Evolutionary conservation across 2,113 vertebrate species (phyloP).

Genomic region (Lasiurus borealis): DNA sequence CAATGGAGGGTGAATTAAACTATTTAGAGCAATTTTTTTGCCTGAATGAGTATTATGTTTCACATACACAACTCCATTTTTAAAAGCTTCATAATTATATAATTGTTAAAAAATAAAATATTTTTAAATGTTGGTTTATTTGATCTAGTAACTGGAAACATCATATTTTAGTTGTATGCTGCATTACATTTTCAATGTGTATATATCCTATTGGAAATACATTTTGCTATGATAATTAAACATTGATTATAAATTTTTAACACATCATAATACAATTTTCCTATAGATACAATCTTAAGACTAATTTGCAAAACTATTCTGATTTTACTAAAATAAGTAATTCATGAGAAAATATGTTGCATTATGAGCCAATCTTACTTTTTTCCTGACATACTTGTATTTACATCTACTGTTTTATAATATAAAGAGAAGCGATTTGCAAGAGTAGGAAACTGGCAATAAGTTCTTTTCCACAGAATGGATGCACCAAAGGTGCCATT

Average conservation of each 20-base stretch:
- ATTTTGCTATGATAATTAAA: background rate
- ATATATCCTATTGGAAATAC: background rate
- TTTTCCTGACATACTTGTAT: conserved; percentile 30
- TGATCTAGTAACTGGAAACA: background rate
- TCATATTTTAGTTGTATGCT: background rate
- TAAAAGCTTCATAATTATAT: conserved; percentile 2
- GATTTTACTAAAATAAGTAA: conserved; percentile 46
- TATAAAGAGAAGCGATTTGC: conserved; percentile 1
- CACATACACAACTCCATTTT: background rate
- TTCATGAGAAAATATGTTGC: background rate
- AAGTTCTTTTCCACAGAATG: background rate
- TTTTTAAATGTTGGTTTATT: background rate
- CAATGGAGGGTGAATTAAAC: background rate
- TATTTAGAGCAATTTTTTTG: background rate
- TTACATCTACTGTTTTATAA: conserved; percentile 39
- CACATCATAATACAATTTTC: background rate
- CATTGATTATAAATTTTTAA: conserved; percentile 46
- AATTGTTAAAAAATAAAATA: conserved; percentile 43
- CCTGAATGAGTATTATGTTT: conserved; percentile 24
- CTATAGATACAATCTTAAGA: background rate
- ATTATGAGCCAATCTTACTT: conserved; percentile 40
- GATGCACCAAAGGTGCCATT: conserved; percentile 45
- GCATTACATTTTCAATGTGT: background rate
- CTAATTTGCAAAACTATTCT: background rate
- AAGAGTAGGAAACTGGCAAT: background rate